Conservation (phyloP, 2,888 invertebrate genomes). For the Hetaerina titia region DNA sequence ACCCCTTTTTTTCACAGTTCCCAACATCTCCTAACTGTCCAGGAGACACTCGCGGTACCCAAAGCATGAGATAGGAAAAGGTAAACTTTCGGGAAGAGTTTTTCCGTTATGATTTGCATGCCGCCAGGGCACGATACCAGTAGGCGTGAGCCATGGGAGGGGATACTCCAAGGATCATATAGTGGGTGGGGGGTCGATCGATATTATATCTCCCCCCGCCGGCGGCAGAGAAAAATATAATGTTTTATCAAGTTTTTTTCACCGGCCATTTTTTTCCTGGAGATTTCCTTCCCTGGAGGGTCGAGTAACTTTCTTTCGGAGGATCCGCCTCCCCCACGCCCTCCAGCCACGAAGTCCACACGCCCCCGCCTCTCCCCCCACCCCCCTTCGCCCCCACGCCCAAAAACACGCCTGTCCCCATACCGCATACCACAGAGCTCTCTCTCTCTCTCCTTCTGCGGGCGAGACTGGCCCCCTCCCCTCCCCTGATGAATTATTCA, state of each 20-base stretch:
- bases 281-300: not conserved
- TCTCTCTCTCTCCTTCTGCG: not conserved
- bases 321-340: not conserved
- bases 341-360: not conserved
- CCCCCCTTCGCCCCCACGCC: not conserved
- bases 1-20: not conserved
- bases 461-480: not conserved
- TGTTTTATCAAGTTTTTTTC: not conserved
- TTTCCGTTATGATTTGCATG: constrained; percentile 36
- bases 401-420: not conserved
- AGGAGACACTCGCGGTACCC: constrained; percentile 18
- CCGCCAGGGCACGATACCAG: not conserved
- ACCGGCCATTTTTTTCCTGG: not conserved
- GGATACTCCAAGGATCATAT: no score
- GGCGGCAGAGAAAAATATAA: not conserved
- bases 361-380: not conserved
- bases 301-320: not conserved
- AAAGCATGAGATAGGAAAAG: not conserved
- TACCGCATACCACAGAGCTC: constrained; percentile 24
- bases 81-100: not conserved
- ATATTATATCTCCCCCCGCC: not conserved
- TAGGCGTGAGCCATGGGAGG: not conserved
- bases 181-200: not conserved
- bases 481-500: constrained; percentile 41
- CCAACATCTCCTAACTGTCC: not conserved